Percentiles rank a stretch among this genome's conserved stretches.
Conservation (phyloP, 2,113 vertebrate genomes). For the Oncorhynchus keta region DNA sequence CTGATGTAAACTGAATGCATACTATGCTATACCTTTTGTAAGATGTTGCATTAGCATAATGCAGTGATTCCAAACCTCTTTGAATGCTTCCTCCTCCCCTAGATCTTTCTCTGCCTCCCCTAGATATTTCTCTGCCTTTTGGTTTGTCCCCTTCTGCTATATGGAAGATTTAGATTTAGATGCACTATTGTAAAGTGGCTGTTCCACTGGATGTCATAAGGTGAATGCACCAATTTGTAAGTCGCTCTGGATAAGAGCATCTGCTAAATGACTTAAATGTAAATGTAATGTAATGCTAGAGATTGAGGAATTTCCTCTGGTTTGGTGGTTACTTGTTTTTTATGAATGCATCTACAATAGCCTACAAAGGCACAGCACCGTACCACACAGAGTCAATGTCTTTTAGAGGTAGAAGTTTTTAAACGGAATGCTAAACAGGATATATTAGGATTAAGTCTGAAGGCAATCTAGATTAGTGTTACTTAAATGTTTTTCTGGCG, state of each 20-base stretch:
- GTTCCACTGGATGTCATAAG: too few relatives aligned
- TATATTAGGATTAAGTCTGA: conserved; percentile 68
- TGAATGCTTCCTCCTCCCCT: neutral
- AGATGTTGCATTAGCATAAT: neutral
- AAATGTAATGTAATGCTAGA: too few relatives aligned
- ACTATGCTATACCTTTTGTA: neutral
- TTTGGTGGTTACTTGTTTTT: neutral
- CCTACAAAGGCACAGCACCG: conserved; percentile 32
- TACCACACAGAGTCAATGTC: conserved; percentile 47
- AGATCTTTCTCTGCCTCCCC: neutral
- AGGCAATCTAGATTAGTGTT: conserved; percentile 63
- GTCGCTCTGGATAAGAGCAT: too few relatives aligned
- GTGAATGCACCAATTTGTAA: too few relatives aligned
- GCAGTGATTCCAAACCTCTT: too few relatives aligned
- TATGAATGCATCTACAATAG: conserved; percentile 13
- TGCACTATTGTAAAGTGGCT: too few relatives aligned
- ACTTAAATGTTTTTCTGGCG: conserved; percentile 47
- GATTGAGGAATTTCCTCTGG: neutral
- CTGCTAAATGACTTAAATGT: too few relatives aligned
- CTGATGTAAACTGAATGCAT: too few relatives aligned
- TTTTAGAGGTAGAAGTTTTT: conserved; percentile 65
- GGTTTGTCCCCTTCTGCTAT: conserved; percentile 1
- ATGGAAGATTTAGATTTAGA: too few relatives aligned
- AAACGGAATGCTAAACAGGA: conserved; percentile 68
- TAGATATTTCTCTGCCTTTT: neutral